Evolutionary conservation across 1,140 invertebrate species (phyloP).

Genomic region (Dreissena rostriformis): DNA sequence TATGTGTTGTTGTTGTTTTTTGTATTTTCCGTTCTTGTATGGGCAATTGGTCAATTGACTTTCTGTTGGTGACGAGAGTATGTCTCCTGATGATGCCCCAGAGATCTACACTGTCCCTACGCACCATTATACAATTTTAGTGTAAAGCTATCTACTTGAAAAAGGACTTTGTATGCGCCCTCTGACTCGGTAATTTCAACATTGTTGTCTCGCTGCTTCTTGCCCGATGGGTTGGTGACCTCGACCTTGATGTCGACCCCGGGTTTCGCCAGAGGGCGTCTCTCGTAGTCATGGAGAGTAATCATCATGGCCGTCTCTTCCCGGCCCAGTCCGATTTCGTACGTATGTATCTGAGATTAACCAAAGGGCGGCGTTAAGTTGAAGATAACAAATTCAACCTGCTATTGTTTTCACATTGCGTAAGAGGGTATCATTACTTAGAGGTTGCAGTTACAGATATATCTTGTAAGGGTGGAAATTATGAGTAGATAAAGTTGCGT

Average conservation of each 20-base stretch:
- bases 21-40: no score
- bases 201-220: constrained; percentile 48
- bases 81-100: no score
- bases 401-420: no score
- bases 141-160: constrained; percentile 19
- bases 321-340: constrained; percentile 52
- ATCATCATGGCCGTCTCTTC: constrained; percentile 57
- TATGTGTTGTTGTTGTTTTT: no score
- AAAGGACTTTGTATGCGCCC: constrained; percentile 49
- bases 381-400: no score
- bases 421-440: no score
- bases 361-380: not conserved
- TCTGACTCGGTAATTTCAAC: constrained; percentile 46
- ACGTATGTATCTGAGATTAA: constrained; percentile 43
- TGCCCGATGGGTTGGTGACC: constrained; percentile 42
- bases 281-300: constrained; percentile 55
- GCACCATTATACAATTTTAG: not conserved
- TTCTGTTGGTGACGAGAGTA: no score
- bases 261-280: constrained; percentile 52
- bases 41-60: no score
- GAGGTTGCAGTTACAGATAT: no score
- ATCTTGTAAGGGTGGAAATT: no score
- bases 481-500: no score
- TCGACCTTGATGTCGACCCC: constrained; percentile 53
- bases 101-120: no score